These are phyloP conservation scores for Motacilla alba DNA, from an alignment of 2,113 vertebrate species.

Conservation along the genomic window DNA sequence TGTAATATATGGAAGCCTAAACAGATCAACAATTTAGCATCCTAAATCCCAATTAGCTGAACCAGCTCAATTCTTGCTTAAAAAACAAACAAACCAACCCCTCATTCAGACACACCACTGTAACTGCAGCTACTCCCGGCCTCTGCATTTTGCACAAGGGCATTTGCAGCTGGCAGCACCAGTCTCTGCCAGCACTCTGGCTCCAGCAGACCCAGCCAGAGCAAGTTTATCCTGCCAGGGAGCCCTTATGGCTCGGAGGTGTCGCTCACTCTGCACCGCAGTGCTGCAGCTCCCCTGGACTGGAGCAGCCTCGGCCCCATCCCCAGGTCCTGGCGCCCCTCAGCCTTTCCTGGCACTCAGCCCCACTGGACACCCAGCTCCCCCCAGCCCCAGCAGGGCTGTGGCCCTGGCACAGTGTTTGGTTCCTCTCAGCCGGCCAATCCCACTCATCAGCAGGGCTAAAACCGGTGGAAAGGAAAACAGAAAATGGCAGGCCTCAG, in stretches of 20 bases:
- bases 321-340: accelerated
- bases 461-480: background rate
- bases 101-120: background rate
- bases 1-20: background rate
- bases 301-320: accelerated
- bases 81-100: accelerated
- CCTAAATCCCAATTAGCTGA: background rate
- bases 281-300: background rate
- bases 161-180: background rate
- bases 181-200: accelerated
- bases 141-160: background rate
- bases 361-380: accelerated
- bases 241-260: accelerated
- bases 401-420: too few relatives aligned
- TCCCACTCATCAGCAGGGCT: background rate
- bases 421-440: background rate
- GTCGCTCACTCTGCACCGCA: accelerated
- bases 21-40: background rate
- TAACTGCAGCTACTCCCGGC: background rate
- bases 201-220: background rate
- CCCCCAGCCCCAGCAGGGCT: background rate
- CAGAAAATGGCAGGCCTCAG: background rate
- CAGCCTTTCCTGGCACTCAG: background rate
- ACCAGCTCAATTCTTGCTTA: background rate
- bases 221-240: background rate